phyloP scores from a whole-genome alignment of 2,888 invertebrate genomes.

The Acleris laterana region DNA sequence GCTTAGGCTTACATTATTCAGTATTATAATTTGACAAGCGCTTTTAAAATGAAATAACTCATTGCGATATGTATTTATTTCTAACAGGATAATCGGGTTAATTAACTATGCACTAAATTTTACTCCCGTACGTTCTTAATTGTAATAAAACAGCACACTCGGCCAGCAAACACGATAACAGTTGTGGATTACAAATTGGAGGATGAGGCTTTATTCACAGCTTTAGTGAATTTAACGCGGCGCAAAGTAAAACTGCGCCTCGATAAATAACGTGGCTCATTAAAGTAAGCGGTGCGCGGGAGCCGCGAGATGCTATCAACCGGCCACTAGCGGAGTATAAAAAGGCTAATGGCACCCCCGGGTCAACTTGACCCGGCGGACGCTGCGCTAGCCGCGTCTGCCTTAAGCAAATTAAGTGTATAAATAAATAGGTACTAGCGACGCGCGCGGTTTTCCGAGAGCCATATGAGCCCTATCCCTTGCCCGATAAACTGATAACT shows the following conservation, averaged over 20 bases:
- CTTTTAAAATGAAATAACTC: slow-evolving; percentile 31
- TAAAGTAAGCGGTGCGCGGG: slow-evolving; percentile 76
- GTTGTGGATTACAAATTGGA: slow-evolving; percentile 36
- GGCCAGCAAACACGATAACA: slow-evolving; percentile 9
- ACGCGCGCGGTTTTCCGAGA: slow-evolving; percentile 1
- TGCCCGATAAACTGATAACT: slow-evolving; percentile 35
- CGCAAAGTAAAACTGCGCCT: slow-evolving; percentile 58
- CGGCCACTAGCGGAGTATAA: slow-evolving; percentile 68
- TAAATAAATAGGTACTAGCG: not conserved
- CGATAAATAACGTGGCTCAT: slow-evolving; percentile 74
- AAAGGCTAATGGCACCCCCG: slow-evolving; percentile 69
- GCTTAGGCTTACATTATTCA: slow-evolving; percentile 29
- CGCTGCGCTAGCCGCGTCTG: slow-evolving; percentile 25
- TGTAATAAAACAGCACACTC: not conserved
- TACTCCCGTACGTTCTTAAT: not conserved
- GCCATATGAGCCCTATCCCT: not conserved
- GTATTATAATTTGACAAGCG: slow-evolving; percentile 25
- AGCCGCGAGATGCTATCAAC: slow-evolving; percentile 72
- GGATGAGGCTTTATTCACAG: slow-evolving; percentile 41
- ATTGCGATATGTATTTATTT: slow-evolving; percentile 25
- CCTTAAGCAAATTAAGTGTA: slow-evolving; percentile 32
- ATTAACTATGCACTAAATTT: not conserved
- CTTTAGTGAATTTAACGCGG: slow-evolving; percentile 38
- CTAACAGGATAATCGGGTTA: slow-evolving; percentile 19
- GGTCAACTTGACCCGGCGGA: slow-evolving; percentile 52